Base-by-base conservation (phyloP, 2,888 invertebrate genomes). In the Scaptodrosophila latifasciaeformis region DNA sequence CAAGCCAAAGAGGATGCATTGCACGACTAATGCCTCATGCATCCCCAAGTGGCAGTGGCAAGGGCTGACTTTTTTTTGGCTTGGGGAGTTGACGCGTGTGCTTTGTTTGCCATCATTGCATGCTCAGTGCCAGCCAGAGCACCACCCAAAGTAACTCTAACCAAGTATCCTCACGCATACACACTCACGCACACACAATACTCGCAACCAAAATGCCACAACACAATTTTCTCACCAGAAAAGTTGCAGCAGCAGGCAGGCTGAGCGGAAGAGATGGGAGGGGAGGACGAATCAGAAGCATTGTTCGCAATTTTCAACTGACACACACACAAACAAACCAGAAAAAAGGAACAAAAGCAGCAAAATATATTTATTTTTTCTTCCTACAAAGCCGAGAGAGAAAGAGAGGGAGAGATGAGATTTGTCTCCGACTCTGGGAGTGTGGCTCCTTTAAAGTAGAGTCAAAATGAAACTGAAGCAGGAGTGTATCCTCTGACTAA, bases 161-260 rank as follows among this genome's bases (percentile, higher is more conserved):
- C 37, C 35, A 13, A 17, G 24, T 24, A 3, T 24, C 24, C 7
- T 24, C 7, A 3, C 7, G 24, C 4, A 3, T 24, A 7, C 24
- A 5, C 24, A 7, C n/a, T 3, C 24, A 61, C 52, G n/a, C n/a
- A 24, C 62, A 65, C 54, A n/a, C n/a, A 30, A 37, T 17, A 70
- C 80, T 66, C 74, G 80, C 80, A 72, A 72, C 80, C 70, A 59
- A 79, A 79, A 77, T 66, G 70, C 72, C 78, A 72, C 77, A 72
- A 72, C 72, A 72, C 66, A 72, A 79, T 80, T 80, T 72, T 72
- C 72, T 64, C 77, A 69, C 80, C 77, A 65, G 54, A 19, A 47
- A 24, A 24, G 4, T 24, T 24, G 37, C 37, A 3, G 40, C 15
- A 13, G 37, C 37, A 10, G 37, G 4, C 31, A 17, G 37, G 4